phyloP scores from a whole-genome alignment of 1,140 invertebrate species.

The Schmidtea mediterranea region DNA sequence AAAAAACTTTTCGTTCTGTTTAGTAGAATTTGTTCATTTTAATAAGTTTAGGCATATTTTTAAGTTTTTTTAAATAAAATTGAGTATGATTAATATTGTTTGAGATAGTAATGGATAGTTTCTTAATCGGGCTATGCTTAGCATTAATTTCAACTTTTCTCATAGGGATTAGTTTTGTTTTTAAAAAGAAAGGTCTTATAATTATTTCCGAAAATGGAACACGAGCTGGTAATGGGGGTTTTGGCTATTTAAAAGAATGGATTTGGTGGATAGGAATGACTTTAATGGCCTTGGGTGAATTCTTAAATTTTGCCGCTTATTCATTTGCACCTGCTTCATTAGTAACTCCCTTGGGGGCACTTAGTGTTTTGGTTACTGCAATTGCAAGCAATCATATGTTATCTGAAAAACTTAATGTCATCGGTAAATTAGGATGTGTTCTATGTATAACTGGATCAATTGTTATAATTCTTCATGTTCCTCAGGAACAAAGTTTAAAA shows the following conservation, averaged over 20 bases:
- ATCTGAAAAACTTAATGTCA: conserved; percentile 60
- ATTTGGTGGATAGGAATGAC: conserved; percentile 48
- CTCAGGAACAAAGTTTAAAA: conserved; percentile 56
- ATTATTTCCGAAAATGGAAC: conserved; percentile 39
- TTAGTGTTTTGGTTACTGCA: conserved; percentile 69
- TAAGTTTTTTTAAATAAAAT: no score
- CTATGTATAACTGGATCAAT: conserved; percentile 70
- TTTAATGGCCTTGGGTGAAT: conserved; percentile 68
- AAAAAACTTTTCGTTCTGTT: no score
- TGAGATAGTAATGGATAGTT: conserved; percentile 29
- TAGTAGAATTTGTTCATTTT: no score
- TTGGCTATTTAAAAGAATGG: conserved; percentile 68
- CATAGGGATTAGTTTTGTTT: conserved; percentile 73
- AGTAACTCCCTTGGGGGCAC: conserved; percentile 68
- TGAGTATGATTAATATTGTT: no score
- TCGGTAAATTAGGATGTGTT: conserved; percentile 74
- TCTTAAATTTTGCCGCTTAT: conserved; percentile 71
- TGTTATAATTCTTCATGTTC: conserved; percentile 68
- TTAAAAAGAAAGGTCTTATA: conserved; percentile 67
- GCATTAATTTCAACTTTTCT: conserved; percentile 56
- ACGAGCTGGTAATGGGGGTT: conserved; percentile 61
- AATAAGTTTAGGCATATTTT: no score
- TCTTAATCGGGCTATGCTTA: conserved; percentile 46
- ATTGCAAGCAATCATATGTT: conserved; percentile 61
- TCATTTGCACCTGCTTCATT: conserved; percentile 78